Percentiles rank a stretch among this genome's conserved stretches.
Conservation (phyloP, 2,113 vertebrate genomes). For the Callaeas wilsoni region DNA sequence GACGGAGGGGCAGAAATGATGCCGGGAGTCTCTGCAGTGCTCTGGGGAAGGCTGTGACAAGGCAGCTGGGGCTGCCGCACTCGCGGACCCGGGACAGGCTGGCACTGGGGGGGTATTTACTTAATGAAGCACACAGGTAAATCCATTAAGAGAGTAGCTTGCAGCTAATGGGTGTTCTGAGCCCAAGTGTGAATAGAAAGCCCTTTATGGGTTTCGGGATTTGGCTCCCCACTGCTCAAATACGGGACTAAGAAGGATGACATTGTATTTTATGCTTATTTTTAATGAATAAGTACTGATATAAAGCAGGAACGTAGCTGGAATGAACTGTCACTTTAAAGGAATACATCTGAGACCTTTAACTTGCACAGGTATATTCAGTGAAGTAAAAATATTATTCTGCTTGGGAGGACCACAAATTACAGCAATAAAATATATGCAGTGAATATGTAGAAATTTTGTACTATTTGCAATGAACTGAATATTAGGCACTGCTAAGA, state of each 20-base stretch:
- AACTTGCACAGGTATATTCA: slow-evolving; percentile 18
- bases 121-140: accelerated
- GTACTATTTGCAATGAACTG: slow-evolving; percentile 14
- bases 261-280: not conserved
- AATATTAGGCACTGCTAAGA: not conserved
- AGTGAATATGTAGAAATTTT: not conserved
- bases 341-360: slow-evolving; percentile 39
- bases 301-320: slow-evolving; percentile 1
- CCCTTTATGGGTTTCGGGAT: not conserved
- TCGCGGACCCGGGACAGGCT: not conserved
- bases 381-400: slow-evolving; percentile 53
- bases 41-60: not conserved
- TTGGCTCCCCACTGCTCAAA: not conserved
- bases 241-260: not conserved
- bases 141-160: accelerated
- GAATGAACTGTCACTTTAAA: slow-evolving; percentile 49
- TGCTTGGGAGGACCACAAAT: slow-evolving; percentile 47
- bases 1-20: not conserved
- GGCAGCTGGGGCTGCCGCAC: not conserved
- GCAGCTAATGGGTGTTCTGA: not conserved
- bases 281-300: not conserved
- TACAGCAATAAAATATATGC: slow-evolving; percentile 27
- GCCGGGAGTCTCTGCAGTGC: accelerated
- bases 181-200: not conserved
- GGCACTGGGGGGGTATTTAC: not conserved